Evolutionary conservation across 1,140 invertebrate genomes (phyloP).

Genomic region (Acromyrmex charruanus): DNA sequence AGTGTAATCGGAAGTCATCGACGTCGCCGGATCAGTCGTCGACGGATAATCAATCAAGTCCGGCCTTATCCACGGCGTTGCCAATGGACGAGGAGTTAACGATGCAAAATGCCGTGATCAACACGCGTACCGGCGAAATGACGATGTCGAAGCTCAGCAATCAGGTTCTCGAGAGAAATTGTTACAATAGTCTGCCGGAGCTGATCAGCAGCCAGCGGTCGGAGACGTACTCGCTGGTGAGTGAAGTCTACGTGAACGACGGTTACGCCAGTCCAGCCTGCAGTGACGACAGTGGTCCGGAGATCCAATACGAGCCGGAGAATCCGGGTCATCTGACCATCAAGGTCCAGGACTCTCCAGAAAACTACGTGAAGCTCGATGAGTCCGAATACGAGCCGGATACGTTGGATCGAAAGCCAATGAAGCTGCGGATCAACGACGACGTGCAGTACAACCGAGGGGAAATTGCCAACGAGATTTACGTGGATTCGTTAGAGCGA

Average conservation of each 20-base stretch:
- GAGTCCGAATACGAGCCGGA: slow-evolving; percentile 94
- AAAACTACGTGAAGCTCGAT: slow-evolving; percentile 90
- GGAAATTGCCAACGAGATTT: slow-evolving; percentile 82
- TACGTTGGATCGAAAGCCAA: slow-evolving; percentile 93
- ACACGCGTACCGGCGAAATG: slow-evolving; percentile 88
- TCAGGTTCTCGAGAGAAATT: slow-evolving; percentile 85
- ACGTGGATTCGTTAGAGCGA: slow-evolving; percentile 87
- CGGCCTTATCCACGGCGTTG: slow-evolving; percentile 89
- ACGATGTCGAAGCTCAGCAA: slow-evolving; percentile 86
- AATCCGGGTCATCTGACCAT: slow-evolving; percentile 92
- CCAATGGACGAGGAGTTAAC: slow-evolving; percentile 93
- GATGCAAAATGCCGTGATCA: slow-evolving; percentile 90
- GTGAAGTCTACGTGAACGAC: slow-evolving; percentile 93
- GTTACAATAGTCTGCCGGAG: slow-evolving; percentile 86
- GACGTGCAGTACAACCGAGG: slow-evolving; percentile 80
- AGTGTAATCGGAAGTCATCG: slow-evolving; percentile 85
- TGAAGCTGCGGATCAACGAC: slow-evolving; percentile 87
- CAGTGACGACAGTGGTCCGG: slow-evolving; percentile 88
- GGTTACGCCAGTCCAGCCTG: slow-evolving; percentile 90
- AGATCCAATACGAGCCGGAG: slow-evolving; percentile 88
- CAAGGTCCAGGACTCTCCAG: slow-evolving; percentile 91
- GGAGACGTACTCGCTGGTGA: slow-evolving; percentile 90
- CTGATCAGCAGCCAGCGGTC: slow-evolving; percentile 80
- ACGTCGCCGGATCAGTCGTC: slow-evolving; percentile 88
- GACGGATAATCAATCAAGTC: slow-evolving; percentile 87